A percentile compares a stretch with the other conserved stretches of the same genome.
These are phyloP conservation scores for Symphodus melops DNA, from an alignment of 2,113 vertebrate genomes.

Conservation along the genomic window DNA sequence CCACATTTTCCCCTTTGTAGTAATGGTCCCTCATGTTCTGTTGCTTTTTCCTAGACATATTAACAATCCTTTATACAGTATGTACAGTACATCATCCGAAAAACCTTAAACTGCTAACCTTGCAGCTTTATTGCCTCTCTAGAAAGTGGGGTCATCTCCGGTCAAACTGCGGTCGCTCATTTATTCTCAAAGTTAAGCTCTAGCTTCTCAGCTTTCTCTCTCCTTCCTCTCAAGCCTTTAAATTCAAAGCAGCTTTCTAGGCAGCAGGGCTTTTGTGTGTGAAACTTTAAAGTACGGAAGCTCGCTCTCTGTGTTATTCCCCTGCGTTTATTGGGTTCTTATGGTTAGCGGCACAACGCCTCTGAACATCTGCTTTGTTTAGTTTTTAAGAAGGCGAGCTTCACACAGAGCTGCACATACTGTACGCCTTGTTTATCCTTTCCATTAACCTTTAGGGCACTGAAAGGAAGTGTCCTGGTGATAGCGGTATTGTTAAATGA, in stretches of 20 bases:
- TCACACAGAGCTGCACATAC: conserved; percentile 34
- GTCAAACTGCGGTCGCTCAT: not conserved
- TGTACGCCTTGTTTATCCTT: conserved; percentile 45
- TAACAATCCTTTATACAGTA: conserved; percentile 30
- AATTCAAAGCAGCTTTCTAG: conserved; percentile 50
- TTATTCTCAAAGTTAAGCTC: not conserved
- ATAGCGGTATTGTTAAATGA: conserved; percentile 61
- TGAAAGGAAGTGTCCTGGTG: conserved; percentile 61
- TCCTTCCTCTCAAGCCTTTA: conserved; percentile 1
- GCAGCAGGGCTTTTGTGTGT: conserved; percentile 34
- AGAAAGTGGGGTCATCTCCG: not conserved
- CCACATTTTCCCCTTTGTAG: conserved; percentile 46
- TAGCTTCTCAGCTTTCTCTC: too few species aligned
- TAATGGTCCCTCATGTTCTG: conserved; percentile 31
- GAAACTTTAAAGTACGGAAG: conserved; percentile 60
- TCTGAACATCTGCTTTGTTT: conserved; percentile 70
- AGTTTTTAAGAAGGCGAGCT: conserved; percentile 47
- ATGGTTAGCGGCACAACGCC: conserved; percentile 56
- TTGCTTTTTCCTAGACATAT: conserved; percentile 36
- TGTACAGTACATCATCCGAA: conserved; percentile 9
- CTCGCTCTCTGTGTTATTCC: conserved; percentile 40
- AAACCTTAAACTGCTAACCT: not conserved
- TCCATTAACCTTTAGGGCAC: conserved; percentile 63
- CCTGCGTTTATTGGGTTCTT: conserved; percentile 65
- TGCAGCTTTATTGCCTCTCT: not conserved